A percentile compares a stretch with the other conserved stretches of the same genome.
Evolutionary conservation across 2,797 vertebrate species (phyloP).

Genomic region (Coendou prehensilis): DNA sequence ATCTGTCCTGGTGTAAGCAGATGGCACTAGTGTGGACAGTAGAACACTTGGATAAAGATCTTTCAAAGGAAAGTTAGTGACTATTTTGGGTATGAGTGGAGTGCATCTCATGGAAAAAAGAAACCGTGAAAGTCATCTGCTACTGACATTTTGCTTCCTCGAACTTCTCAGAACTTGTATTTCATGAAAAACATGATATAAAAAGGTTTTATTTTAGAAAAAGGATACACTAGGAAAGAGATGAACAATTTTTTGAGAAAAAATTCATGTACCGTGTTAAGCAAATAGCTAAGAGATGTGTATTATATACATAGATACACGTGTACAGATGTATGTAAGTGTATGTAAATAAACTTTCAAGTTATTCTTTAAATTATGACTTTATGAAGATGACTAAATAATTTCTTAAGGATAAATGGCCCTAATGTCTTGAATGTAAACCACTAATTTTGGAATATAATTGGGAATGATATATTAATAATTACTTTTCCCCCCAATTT

Average conservation of each 20-base stretch:
- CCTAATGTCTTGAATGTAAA: neutral
- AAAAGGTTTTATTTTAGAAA: neutral
- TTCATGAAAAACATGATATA: neutral
- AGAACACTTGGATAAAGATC: neutral
- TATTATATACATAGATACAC: neutral
- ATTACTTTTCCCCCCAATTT: neutral
- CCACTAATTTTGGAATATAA: neutral
- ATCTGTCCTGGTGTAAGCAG: neutral
- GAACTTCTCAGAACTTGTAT: neutral
- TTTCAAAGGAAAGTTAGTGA: neutral
- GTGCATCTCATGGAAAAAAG: neutral
- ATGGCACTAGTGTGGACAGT: neutral
- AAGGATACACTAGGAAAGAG: neutral
- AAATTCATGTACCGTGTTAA: neutral
- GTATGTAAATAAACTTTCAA: neutral
- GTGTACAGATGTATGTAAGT: neutral
- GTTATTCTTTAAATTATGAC: neutral
- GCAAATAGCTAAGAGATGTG: neutral
- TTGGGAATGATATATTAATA: neutral
- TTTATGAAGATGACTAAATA: neutral
- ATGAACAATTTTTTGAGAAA: neutral
- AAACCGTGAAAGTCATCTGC: neutral
- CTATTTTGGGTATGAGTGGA: neutral
- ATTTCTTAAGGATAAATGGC: neutral
- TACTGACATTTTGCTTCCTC: neutral